Evolutionary conservation across 2,113 vertebrate species (phyloP).

Genomic region (Piprites chloris): DNA sequence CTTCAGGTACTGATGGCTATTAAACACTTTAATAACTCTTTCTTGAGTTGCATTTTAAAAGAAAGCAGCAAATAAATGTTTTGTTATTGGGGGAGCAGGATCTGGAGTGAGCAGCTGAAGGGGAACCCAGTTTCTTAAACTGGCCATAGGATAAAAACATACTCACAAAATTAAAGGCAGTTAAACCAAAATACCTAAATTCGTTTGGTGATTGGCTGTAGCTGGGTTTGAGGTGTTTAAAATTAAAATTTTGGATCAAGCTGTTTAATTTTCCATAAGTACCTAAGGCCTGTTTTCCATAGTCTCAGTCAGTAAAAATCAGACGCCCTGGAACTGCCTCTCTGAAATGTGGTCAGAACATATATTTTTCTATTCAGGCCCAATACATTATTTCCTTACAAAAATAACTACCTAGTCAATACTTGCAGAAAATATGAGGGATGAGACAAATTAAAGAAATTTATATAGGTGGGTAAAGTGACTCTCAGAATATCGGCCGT

Average conservation of each 20-base stretch:
- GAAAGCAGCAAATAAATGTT: background rate
- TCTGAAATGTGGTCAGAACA: constrained; percentile 13
- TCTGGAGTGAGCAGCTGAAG: background rate
- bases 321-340: background rate
- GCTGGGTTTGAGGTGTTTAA: fast-evolving
- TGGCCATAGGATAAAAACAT: fast-evolving
- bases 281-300: background rate
- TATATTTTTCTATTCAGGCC: background rate
- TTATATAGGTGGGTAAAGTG: background rate
- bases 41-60: background rate
- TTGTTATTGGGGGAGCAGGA: background rate
- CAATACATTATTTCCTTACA: background rate
- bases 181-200: background rate
- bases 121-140: background rate
- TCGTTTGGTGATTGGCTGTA: background rate
- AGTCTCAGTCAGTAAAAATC: background rate
- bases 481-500: background rate
- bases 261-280: background rate
- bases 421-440: constrained; percentile 1
- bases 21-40: background rate
- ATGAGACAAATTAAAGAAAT: background rate
- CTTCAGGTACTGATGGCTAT: background rate
- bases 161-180: background rate
- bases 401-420: background rate
- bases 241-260: fast-evolving